phyloP scores from a whole-genome alignment of 2,888 invertebrate genomes.

The Asteroscopus sphinx region DNA sequence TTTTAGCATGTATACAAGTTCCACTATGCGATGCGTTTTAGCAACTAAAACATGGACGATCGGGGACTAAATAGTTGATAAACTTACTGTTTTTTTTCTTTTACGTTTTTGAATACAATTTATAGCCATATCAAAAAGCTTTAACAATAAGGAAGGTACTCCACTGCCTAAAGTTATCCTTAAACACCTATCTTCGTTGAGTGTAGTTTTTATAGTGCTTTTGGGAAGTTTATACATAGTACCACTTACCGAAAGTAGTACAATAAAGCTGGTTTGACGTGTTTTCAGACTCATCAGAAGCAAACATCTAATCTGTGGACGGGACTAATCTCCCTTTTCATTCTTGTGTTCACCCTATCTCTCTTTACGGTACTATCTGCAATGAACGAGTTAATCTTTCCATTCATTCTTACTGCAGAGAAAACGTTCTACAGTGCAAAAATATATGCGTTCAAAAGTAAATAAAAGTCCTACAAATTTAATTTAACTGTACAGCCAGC shows the following conservation, averaged over 20 bases:
- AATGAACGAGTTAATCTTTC: slow-evolving; percentile 1
- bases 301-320: slow-evolving; percentile 24
- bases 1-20: no score
- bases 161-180: slow-evolving; percentile 29
- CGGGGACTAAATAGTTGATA: no score
- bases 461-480: slow-evolving; percentile 33
- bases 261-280: slow-evolving; percentile 27
- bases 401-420: slow-evolving; percentile 3
- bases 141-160: slow-evolving; percentile 26
- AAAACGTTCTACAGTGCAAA: slow-evolving; percentile 3
- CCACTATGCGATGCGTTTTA: no score
- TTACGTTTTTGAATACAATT: background rate
- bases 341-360: slow-evolving; percentile 8
- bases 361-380: slow-evolving; percentile 1
- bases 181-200: slow-evolving; percentile 37
- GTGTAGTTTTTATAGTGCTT: slow-evolving; percentile 45
- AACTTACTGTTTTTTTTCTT: background rate
- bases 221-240: slow-evolving; percentile 34
- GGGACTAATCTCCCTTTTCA: slow-evolving; percentile 15
- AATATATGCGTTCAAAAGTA: slow-evolving; percentile 8
- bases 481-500: slow-evolving; percentile 20
- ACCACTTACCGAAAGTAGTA: slow-evolving; percentile 41
- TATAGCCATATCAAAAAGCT: slow-evolving; percentile 6
- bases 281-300: slow-evolving; percentile 17
- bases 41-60: no score